A percentile compares a stretch with the other conserved stretches of the same genome.
Evolutionary conservation across 2,797 vertebrate genomes (phyloP).

Genomic region (Streptopelia turtur): DNA sequence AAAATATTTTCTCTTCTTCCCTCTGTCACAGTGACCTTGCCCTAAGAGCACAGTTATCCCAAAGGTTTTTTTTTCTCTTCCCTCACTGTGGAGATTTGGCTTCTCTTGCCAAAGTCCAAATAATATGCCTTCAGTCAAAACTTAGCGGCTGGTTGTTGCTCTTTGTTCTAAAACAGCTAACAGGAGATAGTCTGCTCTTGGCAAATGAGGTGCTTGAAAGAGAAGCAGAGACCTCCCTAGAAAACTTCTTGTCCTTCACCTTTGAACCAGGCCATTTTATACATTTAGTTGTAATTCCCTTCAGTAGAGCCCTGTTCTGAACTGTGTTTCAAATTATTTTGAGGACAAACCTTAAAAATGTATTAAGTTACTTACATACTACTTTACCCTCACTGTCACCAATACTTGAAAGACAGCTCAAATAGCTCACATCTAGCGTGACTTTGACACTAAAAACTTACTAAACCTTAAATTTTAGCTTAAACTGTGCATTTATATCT

Average conservation of each 20-base stretch:
- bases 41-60: not conserved
- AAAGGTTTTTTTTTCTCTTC: not conserved
- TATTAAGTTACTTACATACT: not conserved
- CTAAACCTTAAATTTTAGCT: not conserved
- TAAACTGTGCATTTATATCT: not conserved
- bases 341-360: not conserved
- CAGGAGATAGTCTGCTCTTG: not conserved
- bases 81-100: fast-evolving
- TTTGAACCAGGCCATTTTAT: not conserved
- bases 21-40: not conserved
- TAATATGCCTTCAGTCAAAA: not conserved
- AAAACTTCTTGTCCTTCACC: not conserved
- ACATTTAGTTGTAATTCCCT: not conserved
- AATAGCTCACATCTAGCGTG: not conserved
- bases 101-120: not conserved
- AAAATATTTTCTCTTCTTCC: not conserved
- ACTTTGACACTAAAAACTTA: not conserved
- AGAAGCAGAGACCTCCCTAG: not conserved
- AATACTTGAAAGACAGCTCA: not conserved
- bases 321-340: not conserved
- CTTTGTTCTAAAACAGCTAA: not conserved
- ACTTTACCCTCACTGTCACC: not conserved
- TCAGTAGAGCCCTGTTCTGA: not conserved
- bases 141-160: not conserved
- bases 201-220: not conserved